Base-by-base conservation (phyloP, 1,140 invertebrate genomes). In the Hycleus phaleratus region DNA sequence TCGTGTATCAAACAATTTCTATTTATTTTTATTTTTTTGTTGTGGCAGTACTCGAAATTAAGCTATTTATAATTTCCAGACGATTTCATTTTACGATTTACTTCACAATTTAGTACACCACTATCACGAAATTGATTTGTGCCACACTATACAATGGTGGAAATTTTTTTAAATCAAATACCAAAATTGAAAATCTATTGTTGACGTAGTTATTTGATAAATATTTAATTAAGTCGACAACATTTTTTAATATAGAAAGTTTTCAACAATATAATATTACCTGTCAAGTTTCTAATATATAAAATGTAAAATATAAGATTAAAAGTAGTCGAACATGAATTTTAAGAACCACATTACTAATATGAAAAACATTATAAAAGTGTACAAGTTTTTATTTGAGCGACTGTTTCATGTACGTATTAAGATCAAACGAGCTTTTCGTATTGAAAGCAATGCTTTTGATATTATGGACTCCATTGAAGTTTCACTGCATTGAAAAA, bases 391-490 rank as follows among this genome's bases (percentile, higher is more conserved):
- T 59, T 54, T 46, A 59, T 59, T 50, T 59, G 58, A 54, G 58
- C 58, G 58, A 46, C 51, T 59, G 58, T 53, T 52, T 57, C 56
- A 62, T 50, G 64, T 66, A 32, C 32, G 32, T 32, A 66, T 66
- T 66, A 63, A 66, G 62, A 66, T 66, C 64, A 66, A 66, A 66
- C 64, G 64, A 62, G 62, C 62, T 66, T 62, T 32, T 64, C 50
- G 61, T 51, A 64, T 64, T 66, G 64, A 63, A 59, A 64, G 60
- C 58, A 54, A 32, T 59, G 62, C 64, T 64, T 66, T 64, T 66
- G 59, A 66, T 59, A 32, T 32, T 4, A 63, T 61, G 62, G 59
- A 63, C 56, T 63, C 64, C 57, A 64, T 66, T 60, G 59, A 59
- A 64, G 59, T 51, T 59, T 55, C 49, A 52, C 44, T 49, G 62